Evolutionary conservation across 2,113 vertebrate genomes (phyloP).

Genomic region (Cebidichthys violaceus): DNA sequence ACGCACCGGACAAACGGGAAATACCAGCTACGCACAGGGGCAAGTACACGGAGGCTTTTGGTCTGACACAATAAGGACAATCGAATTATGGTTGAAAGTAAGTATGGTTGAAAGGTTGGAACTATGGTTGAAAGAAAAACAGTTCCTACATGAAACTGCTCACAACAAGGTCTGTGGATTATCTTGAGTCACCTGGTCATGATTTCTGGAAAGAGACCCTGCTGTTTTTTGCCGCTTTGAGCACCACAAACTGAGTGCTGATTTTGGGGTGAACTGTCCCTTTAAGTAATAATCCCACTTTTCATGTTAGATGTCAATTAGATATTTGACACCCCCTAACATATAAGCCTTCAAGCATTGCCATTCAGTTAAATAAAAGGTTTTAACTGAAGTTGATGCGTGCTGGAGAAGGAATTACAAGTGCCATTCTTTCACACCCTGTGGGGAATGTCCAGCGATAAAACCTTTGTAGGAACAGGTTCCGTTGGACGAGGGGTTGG

Average conservation of each 20-base stretch:
- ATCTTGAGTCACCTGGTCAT: too few relatives aligned
- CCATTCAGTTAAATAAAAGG: background rate
- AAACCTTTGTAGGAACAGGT: background rate
- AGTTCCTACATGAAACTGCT: too few relatives aligned
- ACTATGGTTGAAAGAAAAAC: too few relatives aligned
- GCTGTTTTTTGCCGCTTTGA: too few relatives aligned
- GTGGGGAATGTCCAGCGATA: background rate
- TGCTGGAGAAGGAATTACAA: background rate
- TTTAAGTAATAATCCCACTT: too few relatives aligned
- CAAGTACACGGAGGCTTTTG: constrained; percentile 8
- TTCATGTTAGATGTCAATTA: background rate
- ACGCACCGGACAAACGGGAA: constrained; percentile 72
- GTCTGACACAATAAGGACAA: background rate
- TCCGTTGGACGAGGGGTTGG: background rate
- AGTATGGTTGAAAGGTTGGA: too few relatives aligned
- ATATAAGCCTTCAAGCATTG: background rate
- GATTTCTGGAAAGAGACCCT: too few relatives aligned
- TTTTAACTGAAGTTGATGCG: background rate
- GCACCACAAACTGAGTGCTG: too few relatives aligned
- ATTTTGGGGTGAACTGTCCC: too few relatives aligned
- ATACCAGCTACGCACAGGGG: constrained; percentile 46
- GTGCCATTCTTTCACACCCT: background rate
- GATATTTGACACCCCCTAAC: background rate
- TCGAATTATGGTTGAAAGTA: too few relatives aligned
- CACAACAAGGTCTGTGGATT: too few relatives aligned